Base-by-base conservation (phyloP, 2,113 vertebrate species). In the Calyptomena viridis region DNA sequence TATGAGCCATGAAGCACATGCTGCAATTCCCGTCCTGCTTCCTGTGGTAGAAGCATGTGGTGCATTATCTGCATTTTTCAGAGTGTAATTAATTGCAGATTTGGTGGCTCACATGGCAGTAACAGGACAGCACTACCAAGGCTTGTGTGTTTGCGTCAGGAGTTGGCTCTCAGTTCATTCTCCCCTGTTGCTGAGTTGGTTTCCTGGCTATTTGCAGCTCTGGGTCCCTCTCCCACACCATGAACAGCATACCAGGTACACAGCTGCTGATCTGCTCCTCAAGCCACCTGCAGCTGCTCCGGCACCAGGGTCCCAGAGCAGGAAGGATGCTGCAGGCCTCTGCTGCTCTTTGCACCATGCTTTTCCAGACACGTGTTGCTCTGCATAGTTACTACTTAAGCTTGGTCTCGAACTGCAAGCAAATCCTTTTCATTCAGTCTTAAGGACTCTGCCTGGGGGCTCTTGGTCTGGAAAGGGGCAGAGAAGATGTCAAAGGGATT, bases 361-460 rank as follows among this genome's bases (percentile, higher is more conserved):
- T 94, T 84, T 77, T 59, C 50, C 79, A 71, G 67, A 62, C 37
- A 40, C 3, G 0, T 3, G 19, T 50, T 80, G 55, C 59, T 86
- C 11, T 39, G 40, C 0, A 0, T 46, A 4, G 72, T 12, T 53
- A 27, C 46, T 55, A 3, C 4, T 7, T 47, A 24, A 0, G 0
- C 19, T 3, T 40, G 14, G 27, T 40, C 58, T 91, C 66, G 40
- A 33, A 68, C 8, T 23, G 58, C 2, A 5, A 47, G 25, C 37
- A 66, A 58, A 69, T 73, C n/a, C 12, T 73, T 85, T 81, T 52
- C n/a, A n/a, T 6, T 4, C 33, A 24, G 25, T 42, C 31, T 76
- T 33, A 76, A 62, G 37, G n/a, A 11, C 27, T 80, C 50, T 33
- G 39, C 24, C 22, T 14, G 5, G 22, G n/a, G 28, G 20, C 17